A percentile compares a stretch with the other conserved stretches of the same genome.
Evolutionary conservation across 2,113 vertebrate species (phyloP).

Genomic region (Ornithorhynchus anatinus): DNA sequence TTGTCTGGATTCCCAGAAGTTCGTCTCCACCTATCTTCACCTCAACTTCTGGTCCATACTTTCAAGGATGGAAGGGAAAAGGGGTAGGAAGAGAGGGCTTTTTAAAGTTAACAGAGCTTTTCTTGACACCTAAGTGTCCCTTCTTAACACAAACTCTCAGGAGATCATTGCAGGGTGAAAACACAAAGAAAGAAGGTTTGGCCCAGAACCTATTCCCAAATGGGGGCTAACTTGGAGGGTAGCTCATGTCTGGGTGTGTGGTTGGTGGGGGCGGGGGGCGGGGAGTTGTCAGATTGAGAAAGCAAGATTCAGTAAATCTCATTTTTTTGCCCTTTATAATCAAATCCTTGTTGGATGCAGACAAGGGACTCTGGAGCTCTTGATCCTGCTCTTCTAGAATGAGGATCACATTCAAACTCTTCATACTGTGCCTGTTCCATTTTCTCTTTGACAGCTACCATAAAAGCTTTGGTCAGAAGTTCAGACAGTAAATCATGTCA

Average conservation of each 20-base stretch:
- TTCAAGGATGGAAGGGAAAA: no score
- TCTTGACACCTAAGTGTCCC: background rate
- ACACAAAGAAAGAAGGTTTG: slow-evolving; percentile 11
- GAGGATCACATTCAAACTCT: background rate
- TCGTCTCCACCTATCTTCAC: background rate
- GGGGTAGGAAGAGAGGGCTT: no score
- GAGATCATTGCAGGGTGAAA: background rate
- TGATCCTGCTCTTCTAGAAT: slow-evolving; percentile 6
- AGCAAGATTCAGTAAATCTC: slow-evolving; percentile 9
- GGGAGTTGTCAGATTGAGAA: background rate
- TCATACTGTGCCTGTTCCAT: background rate
- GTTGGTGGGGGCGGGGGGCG: background rate
- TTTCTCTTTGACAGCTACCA: background rate
- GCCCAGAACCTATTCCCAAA: background rate
- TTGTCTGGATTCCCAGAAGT: background rate
- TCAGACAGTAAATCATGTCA: background rate
- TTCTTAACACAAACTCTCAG: background rate
- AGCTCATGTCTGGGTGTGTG: no score
- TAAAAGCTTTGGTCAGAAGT: background rate
- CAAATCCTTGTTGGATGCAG: background rate
- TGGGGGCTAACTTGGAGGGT: slow-evolving; percentile 17
- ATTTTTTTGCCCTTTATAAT: slow-evolving; percentile 28
- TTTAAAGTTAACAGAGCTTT: background rate
- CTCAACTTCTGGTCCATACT: background rate
- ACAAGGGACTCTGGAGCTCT: background rate